Percentiles rank a stretch among this genome's conserved stretches.
Evolutionary conservation across 2,113 vertebrate genomes (phyloP).

Genomic region (Herpetotheres cachinnans): DNA sequence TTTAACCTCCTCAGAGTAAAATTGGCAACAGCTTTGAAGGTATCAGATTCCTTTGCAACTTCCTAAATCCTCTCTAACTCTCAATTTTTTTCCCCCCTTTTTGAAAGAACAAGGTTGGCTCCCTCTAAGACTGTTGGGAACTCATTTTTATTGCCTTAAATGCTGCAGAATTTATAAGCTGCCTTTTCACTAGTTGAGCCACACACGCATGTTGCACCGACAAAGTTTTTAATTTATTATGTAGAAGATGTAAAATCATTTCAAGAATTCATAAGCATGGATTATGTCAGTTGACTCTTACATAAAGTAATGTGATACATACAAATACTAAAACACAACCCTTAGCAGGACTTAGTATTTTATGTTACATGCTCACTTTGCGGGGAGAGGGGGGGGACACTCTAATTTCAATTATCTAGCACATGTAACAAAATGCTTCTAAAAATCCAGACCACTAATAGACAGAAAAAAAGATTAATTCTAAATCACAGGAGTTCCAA

Average conservation of each 20-base stretch:
- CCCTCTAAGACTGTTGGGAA: background rate
- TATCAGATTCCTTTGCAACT: slow-evolving; percentile 47
- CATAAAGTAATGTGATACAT: background rate
- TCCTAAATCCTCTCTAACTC: slow-evolving; percentile 22
- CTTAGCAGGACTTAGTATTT: background rate
- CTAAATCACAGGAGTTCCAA: background rate
- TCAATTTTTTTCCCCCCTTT: background rate
- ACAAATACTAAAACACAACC: background rate
- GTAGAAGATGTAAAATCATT: background rate
- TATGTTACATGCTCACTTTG: background rate
- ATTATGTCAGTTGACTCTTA: background rate
- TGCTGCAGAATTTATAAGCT: slow-evolving; percentile 52
- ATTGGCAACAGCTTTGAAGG: slow-evolving; percentile 48
- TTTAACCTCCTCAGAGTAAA: background rate
- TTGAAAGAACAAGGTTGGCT: background rate
- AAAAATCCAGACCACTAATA: background rate
- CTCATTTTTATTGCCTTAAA: slow-evolving; percentile 37
- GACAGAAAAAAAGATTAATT: background rate
- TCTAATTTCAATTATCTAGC: background rate
- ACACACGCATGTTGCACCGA: fast-evolving
- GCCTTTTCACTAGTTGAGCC: background rate
- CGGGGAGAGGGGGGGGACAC: too few species aligned
- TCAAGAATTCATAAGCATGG: background rate
- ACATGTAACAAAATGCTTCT: background rate
- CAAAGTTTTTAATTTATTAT: slow-evolving; percentile 9